Evolutionary conservation across 2,888 invertebrate species (phyloP).

Genomic region (Drosophila atripex): DNA sequence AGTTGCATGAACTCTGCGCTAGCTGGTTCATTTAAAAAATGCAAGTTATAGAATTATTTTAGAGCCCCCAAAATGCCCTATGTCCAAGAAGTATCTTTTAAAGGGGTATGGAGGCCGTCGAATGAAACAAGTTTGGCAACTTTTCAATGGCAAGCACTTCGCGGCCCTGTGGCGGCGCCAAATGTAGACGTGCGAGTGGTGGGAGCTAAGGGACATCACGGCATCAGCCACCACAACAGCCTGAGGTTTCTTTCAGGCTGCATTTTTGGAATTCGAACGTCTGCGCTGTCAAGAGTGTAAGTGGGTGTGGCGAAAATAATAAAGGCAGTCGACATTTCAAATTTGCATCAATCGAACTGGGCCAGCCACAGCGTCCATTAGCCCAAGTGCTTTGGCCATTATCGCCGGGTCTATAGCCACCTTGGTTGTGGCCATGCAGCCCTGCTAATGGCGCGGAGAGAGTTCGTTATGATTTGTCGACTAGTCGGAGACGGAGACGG

Average conservation of each 20-base stretch:
- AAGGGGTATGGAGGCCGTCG: constrained; percentile 47
- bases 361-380: constrained; percentile 60
- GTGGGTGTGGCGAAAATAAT: constrained; percentile 21
- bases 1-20: constrained; percentile 17
- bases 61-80: too few species aligned
- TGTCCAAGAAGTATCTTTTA: background rate
- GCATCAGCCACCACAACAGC: constrained; percentile 67
- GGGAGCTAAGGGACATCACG: constrained; percentile 14
- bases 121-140: constrained; percentile 80
- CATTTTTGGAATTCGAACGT: constrained; percentile 74
- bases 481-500: constrained; percentile 14
- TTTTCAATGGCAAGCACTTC: constrained; percentile 73
- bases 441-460: constrained; percentile 74
- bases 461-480: constrained; percentile 76
- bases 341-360: constrained; percentile 53
- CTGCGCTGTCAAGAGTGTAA: background rate
- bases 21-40: background rate
- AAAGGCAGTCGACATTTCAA: constrained; percentile 53
- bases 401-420: constrained; percentile 50
- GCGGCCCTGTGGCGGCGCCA: constrained; percentile 55
- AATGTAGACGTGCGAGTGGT: constrained; percentile 13
- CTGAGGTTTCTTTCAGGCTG: constrained; percentile 48
- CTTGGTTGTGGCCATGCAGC: constrained; percentile 49
- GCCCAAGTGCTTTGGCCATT: constrained; percentile 71
- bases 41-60: too few species aligned